These are phyloP conservation scores for Magallana nippona DNA, from an alignment of 2,888 invertebrate species.

Conservation along the genomic window DNA sequence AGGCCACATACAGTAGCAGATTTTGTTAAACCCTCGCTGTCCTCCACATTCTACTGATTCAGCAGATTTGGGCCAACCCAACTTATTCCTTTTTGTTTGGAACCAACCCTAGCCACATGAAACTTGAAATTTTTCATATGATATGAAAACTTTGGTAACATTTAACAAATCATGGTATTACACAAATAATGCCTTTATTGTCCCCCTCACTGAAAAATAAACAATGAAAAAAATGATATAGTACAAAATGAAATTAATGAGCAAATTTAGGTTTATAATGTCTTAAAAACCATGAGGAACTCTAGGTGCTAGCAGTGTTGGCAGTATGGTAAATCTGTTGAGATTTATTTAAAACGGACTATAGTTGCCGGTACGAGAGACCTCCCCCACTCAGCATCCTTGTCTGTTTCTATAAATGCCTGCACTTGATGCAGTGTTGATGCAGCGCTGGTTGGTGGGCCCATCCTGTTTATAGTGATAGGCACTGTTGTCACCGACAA, in stretches of 20 bases:
- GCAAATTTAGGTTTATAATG: too few relatives aligned
- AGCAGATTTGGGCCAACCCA: background rate
- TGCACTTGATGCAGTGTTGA: background rate
- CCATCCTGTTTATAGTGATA: background rate
- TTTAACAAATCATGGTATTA: too few relatives aligned
- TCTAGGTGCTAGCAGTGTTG: background rate
- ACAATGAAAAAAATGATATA: too few relatives aligned
- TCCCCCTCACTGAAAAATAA: too few relatives aligned
- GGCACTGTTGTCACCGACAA: background rate
- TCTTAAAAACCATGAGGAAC: too few relatives aligned
- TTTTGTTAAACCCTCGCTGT: background rate
- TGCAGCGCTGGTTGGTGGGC: background rate
- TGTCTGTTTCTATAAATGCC: background rate
- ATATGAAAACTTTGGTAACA: too few relatives aligned
- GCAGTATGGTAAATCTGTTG: background rate
- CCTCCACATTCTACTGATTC: background rate
- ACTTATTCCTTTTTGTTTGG: too few relatives aligned
- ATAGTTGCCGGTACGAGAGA: background rate
- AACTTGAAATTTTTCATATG: too few relatives aligned
- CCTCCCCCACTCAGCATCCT: background rate
- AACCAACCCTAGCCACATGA: too few relatives aligned
- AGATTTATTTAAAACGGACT: slow-evolving; percentile 19
- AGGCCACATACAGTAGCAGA: slow-evolving; percentile 31
- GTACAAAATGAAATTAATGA: too few relatives aligned
- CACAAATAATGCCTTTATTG: too few relatives aligned